Conservation (phyloP, 2,797 vertebrate genomes). For the Synaphobranchus kaupii region DNA sequence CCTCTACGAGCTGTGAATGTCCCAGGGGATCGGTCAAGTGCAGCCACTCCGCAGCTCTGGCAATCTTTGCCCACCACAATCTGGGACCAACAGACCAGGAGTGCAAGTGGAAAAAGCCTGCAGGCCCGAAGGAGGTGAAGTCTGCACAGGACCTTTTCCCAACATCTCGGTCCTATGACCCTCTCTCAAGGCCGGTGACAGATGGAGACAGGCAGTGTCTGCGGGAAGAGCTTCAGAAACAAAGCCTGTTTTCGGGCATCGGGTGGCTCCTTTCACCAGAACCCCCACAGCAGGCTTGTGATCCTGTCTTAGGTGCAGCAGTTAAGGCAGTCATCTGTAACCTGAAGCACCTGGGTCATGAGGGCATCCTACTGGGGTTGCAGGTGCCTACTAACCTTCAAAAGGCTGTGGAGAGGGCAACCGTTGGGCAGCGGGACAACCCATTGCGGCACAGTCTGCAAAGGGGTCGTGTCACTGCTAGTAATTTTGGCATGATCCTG, state of each 20-base stretch:
- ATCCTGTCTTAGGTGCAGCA: background rate
- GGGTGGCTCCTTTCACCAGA: no score
- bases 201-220: conserved; percentile 1
- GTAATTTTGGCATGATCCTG: background rate
- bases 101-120: conserved; percentile 14
- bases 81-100: conserved; percentile 2
- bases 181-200: background rate
- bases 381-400: no score
- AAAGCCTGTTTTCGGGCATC: no score
- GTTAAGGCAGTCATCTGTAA: background rate
- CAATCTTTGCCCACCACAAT: conserved; percentile 15
- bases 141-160: conserved; percentile 6
- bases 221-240: background rate
- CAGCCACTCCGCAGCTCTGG: background rate
- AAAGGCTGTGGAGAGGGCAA: no score
- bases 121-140: background rate
- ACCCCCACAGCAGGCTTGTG: no score
- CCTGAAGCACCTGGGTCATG: background rate
- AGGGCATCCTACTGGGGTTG: no score
- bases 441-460: background rate
- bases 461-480: background rate
- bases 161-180: background rate
- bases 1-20: no score
- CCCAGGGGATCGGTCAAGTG: no score
- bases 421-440: background rate